phyloP scores from a whole-genome alignment of 2,113 vertebrate genomes.

The Sinocyclocheilus rhinocerous region DNA sequence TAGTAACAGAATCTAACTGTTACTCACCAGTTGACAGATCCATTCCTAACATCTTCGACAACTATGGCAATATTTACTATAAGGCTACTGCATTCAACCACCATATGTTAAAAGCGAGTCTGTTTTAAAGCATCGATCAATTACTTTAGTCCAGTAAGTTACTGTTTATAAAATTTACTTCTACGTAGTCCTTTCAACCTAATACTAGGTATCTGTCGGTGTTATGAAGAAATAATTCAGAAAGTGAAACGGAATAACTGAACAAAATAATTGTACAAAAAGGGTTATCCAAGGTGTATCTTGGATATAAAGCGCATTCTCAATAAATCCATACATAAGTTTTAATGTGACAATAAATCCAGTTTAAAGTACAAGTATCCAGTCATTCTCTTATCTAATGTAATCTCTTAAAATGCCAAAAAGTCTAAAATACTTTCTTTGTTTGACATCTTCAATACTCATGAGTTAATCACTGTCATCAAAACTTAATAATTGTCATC shows the following conservation, averaged over 20 bases:
- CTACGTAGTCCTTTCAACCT: too few relatives aligned
- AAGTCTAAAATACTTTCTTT: too few relatives aligned
- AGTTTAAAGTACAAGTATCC: too few relatives aligned
- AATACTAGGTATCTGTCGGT: too few relatives aligned
- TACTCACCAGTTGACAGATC: constrained; percentile 40
- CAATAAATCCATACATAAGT: background rate
- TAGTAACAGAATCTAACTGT: background rate
- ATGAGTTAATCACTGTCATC: too few relatives aligned
- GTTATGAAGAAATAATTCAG: background rate
- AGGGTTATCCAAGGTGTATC: background rate
- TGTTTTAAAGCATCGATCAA: too few relatives aligned
- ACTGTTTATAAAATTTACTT: background rate
- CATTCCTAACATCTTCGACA: background rate
- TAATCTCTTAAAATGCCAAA: too few relatives aligned
- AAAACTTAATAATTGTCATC: too few relatives aligned
- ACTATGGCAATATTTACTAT: background rate
- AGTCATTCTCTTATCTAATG: too few relatives aligned
- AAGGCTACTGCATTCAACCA: background rate
- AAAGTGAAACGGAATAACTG: background rate
- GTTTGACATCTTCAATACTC: too few relatives aligned
- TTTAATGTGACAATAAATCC: too few relatives aligned
- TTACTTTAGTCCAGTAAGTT: too few relatives aligned
- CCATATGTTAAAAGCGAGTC: background rate
- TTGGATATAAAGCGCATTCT: background rate
- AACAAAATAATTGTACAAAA: background rate